These are phyloP conservation scores for Heliconius melpomene DNA, from an alignment of 1,140 invertebrate species.

Conservation along the genomic window DNA sequence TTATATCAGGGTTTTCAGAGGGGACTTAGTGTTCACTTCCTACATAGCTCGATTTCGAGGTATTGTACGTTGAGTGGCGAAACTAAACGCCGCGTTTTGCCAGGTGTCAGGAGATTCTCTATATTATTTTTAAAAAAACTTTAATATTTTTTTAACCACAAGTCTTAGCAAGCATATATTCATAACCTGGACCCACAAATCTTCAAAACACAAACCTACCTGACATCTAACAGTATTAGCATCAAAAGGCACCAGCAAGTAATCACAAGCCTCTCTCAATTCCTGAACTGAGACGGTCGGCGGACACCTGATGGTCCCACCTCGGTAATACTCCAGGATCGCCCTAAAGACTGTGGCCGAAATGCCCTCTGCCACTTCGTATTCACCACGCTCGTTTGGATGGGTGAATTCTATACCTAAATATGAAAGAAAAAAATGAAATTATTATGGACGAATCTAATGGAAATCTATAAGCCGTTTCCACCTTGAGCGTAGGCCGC, in stretches of 20 bases:
- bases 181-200: not conserved
- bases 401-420: conserved; percentile 91
- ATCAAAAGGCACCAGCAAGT: conserved; percentile 98
- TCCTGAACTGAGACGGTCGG: conserved; percentile 88
- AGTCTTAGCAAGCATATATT: no score
- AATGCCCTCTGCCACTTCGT: conserved; percentile 98
- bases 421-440: no score
- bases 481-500: no score
- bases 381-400: conserved; percentile 97
- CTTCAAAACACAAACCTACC: conserved; percentile 42
- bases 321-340: conserved; percentile 97
- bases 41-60: no score
- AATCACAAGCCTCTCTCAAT: conserved; percentile 98
- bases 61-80: not conserved
- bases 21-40: no score
- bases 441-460: no score
- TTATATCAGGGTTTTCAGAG: no score
- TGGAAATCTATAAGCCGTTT: no score
- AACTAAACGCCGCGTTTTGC: not conserved
- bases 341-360: conserved; percentile 97
- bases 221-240: conserved; percentile 95
- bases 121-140: no score
- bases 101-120: no score
- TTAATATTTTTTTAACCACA: no score
- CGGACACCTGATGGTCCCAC: conserved; percentile 93